Percentiles rank a stretch among this genome's conserved stretches.
phyloP scores from a whole-genome alignment of 2,113 vertebrate genomes.

The Dolichotis patagonum region DNA sequence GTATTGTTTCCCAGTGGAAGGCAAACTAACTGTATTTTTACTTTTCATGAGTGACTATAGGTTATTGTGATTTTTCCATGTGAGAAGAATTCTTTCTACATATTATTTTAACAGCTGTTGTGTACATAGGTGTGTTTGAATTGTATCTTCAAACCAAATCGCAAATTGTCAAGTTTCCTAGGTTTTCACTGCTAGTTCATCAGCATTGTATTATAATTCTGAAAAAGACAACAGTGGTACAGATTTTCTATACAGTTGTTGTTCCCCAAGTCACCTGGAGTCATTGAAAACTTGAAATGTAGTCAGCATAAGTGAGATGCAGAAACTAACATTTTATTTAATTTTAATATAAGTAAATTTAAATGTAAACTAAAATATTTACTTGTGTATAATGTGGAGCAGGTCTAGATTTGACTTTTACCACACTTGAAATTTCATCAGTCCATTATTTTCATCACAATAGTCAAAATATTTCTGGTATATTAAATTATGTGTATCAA shows the following conservation, averaged over 20 bases:
- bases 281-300: not conserved
- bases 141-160: not conserved
- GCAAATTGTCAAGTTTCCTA: not conserved
- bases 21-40: not conserved
- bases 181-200: not conserved
- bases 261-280: not conserved
- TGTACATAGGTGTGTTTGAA: not conserved
- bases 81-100: not conserved
- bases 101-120: not conserved
- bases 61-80: not conserved
- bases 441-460: not conserved
- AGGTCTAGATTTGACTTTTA: not conserved
- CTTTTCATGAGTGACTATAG: not conserved
- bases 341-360: not conserved
- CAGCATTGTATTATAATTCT: not conserved
- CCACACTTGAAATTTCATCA: not conserved
- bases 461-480: not conserved
- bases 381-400: not conserved
- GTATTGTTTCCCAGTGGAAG: not conserved
- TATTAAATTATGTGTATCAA: not conserved
- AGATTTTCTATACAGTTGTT: not conserved
- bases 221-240: not conserved
- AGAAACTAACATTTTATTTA: not conserved
- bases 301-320: not conserved
- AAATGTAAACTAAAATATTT: not conserved